Evolutionary conservation across 2,888 invertebrate species (phyloP).

Genomic region (Coremacera marginata): DNA sequence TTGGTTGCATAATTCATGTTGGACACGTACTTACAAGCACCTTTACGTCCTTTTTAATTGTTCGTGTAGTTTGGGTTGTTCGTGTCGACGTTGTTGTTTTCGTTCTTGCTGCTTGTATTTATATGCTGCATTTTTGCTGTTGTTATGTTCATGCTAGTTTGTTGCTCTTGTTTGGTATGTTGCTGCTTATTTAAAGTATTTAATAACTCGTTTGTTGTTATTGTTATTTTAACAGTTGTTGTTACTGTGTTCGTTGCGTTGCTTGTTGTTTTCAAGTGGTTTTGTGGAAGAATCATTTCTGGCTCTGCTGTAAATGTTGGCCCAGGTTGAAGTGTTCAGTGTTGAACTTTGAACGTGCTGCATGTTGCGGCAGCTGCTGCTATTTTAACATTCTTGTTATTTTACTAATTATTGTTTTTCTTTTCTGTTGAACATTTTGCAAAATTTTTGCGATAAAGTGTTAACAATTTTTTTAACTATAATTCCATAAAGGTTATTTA

Average conservation of each 20-base stretch:
- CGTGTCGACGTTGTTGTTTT: neutral
- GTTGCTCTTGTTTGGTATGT: neutral
- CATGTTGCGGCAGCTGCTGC: neutral
- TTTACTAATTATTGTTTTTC: neutral
- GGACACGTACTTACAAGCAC: conserved; percentile 30
- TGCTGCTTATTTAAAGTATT: conserved; percentile 2
- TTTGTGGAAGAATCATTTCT: neutral
- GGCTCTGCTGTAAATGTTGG: neutral
- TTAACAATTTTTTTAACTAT: too few relatives aligned
- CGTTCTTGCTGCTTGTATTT: neutral
- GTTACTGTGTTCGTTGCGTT: neutral
- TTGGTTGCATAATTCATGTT: conserved; percentile 44
- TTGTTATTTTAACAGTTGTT: neutral
- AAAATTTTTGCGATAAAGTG: too few relatives aligned
- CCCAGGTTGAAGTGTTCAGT: neutral
- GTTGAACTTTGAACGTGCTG: neutral
- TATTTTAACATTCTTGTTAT: neutral
- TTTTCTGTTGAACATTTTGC: too few relatives aligned
- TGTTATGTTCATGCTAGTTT: neutral
- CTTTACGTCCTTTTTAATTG: neutral
- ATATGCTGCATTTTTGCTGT: neutral
- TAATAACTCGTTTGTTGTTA: neutral
- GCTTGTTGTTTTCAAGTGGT: conserved; percentile 9
- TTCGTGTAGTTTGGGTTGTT: neutral
- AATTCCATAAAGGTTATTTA: too few relatives aligned